Percentiles rank a stretch among this genome's conserved stretches.
These are phyloP conservation scores for Trichoplusia ni DNA, from an alignment of 1,140 invertebrate genomes.

Conservation along the genomic window DNA sequence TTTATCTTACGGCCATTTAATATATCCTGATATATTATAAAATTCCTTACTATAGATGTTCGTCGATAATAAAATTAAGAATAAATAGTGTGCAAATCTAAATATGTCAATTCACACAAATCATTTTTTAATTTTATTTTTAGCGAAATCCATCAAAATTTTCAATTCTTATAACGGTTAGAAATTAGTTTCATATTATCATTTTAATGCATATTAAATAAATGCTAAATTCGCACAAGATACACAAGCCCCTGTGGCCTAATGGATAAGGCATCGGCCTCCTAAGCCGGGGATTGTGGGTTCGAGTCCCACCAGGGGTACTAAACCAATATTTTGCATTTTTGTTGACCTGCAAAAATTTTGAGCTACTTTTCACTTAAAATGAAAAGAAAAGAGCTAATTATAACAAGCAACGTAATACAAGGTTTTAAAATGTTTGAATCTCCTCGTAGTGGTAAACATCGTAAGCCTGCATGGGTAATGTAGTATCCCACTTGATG, in stretches of 20 bases:
- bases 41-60: too few relatives aligned
- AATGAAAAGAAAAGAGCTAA: not conserved
- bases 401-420: not conserved
- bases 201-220: too few relatives aligned
- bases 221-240: not conserved
- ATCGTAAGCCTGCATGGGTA: slow-evolving; percentile 56
- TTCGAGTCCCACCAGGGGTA: slow-evolving; percentile 61
- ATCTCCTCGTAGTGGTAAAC: slow-evolving; percentile 55
- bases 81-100: too few relatives aligned
- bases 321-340: not conserved
- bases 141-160: too few relatives aligned
- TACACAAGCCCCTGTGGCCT: slow-evolving; percentile 63
- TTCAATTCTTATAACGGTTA: too few relatives aligned
- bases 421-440: not conserved
- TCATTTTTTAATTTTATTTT: too few relatives aligned
- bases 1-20: too few relatives aligned
- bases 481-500: slow-evolving; percentile 67
- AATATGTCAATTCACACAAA: too few relatives aligned
- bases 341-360: not conserved
- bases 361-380: not conserved
- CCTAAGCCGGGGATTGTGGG: slow-evolving; percentile 73
- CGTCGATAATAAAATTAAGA: too few relatives aligned
- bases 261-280: slow-evolving; percentile 74
- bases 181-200: too few relatives aligned
- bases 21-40: too few relatives aligned